These are phyloP conservation scores for Sceliomorpha sp. DNA, from an alignment of 2,888 invertebrate species.

Conservation along the genomic window DNA sequence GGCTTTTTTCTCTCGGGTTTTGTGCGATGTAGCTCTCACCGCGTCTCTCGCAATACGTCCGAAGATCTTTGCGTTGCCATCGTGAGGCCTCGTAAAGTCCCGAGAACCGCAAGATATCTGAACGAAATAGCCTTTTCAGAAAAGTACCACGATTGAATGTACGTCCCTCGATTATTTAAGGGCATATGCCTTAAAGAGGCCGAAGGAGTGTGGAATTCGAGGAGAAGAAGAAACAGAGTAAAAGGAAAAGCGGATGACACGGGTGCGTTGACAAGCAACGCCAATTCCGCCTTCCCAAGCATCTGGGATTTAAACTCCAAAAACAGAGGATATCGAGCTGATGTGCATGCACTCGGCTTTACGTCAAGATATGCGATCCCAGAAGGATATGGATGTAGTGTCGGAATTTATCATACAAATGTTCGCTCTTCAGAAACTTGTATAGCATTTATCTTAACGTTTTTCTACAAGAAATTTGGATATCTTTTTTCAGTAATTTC, in stretches of 20 bases:
- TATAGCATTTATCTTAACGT: no score
- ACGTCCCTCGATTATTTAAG: slow-evolving; percentile 60
- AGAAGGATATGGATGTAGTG: background rate
- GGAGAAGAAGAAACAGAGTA: slow-evolving; percentile 2
- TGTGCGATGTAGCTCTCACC: slow-evolving; percentile 19
- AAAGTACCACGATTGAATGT: slow-evolving; percentile 58
- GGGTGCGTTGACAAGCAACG: slow-evolving; percentile 25
- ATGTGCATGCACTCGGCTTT: slow-evolving; percentile 15
- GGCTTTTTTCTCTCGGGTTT: slow-evolving; percentile 31
- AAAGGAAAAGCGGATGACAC: slow-evolving; percentile 10
- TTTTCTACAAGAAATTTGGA: no score
- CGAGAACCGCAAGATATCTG: slow-evolving; percentile 44
- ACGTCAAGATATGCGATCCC: slow-evolving; percentile 7
- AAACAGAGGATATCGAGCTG: slow-evolving; percentile 29
- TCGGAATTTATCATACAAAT: slow-evolving; percentile 5
- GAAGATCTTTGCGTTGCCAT: slow-evolving; percentile 10
- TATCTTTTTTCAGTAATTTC: no score
- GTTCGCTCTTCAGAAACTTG: background rate
- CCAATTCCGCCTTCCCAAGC: slow-evolving; percentile 45
- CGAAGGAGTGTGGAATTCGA: slow-evolving; percentile 11
- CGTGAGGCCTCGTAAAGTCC: slow-evolving; percentile 30
- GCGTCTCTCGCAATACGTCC: slow-evolving; percentile 16
- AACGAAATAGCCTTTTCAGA: slow-evolving; percentile 43
- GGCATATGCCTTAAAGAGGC: slow-evolving; percentile 34
- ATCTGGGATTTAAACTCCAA: slow-evolving; percentile 30